Evolutionary conservation across 2,113 vertebrate species (phyloP).

Genomic region (Trinectes maculatus): DNA sequence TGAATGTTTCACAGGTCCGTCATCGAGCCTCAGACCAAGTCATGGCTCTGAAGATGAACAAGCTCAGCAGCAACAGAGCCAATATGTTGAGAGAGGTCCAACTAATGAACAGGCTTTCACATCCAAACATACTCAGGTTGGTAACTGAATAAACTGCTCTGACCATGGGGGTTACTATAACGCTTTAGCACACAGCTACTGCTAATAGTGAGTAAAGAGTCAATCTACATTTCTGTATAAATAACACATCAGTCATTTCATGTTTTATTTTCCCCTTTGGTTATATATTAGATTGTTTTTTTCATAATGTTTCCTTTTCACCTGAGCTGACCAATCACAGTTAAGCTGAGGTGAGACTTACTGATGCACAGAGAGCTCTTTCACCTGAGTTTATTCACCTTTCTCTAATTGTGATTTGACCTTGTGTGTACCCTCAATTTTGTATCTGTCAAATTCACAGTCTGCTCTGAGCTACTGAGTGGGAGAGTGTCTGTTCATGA

Average conservation of each 20-base stretch:
- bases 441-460: slow-evolving; percentile 1
- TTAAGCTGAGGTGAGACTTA: neutral
- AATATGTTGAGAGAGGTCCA: slow-evolving; percentile 98
- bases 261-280: neutral
- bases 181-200: neutral
- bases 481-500: slow-evolving; percentile 21
- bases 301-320: neutral
- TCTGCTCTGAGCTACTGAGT: slow-evolving; percentile 7
- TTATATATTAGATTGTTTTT: too few species aligned
- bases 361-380: neutral
- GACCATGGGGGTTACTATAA: neutral
- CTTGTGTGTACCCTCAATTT: neutral
- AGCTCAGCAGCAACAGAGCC: slow-evolving; percentile 93
- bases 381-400: too few species aligned
- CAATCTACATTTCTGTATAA: neutral
- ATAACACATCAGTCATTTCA: neutral
- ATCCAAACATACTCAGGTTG: slow-evolving; percentile 95
- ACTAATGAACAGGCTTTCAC: slow-evolving; percentile 97
- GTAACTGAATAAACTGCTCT: neutral
- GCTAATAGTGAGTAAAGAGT: neutral
- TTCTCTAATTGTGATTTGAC: neutral
- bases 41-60: slow-evolving; percentile 99
- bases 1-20: slow-evolving; percentile 84
- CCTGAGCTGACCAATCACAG: too few species aligned
- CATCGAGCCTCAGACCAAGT: slow-evolving; percentile 94